Evolutionary conservation across 2,797 vertebrate genomes (phyloP).

Genomic region (Buphagus erythrorhynchus): DNA sequence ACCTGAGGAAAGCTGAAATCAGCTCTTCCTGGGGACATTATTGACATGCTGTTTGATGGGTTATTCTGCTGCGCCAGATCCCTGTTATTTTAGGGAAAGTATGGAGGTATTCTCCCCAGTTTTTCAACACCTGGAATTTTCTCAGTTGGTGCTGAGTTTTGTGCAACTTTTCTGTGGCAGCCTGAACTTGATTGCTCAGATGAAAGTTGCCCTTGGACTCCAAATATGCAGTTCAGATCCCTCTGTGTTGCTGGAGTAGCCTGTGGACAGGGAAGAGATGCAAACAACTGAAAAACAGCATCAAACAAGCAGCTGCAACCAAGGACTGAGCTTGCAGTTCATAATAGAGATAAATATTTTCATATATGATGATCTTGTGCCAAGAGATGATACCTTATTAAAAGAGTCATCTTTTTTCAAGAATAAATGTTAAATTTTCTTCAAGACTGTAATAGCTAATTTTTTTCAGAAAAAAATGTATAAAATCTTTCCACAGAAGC

Average conservation of each 20-base stretch:
- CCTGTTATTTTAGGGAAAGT: fast-evolving
- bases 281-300: background rate
- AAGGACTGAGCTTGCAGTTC: background rate
- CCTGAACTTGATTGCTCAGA: background rate
- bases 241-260: background rate
- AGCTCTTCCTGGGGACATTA: background rate
- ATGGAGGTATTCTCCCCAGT: background rate
- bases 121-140: background rate
- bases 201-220: background rate
- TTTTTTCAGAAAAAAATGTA: background rate
- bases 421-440: background rate
- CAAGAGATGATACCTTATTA: background rate
- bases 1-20: background rate
- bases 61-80: background rate
- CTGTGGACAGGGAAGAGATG: background rate
- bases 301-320: background rate
- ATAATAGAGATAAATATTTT: background rate
- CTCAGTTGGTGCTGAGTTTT: background rate
- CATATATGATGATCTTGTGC: background rate
- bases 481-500: background rate
- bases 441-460: background rate
- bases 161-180: background rate
- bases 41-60: background rate
- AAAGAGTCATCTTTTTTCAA: background rate
- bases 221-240: background rate